A percentile compares a stretch with the other conserved stretches of the same genome.
Conservation (phyloP, 2,113 vertebrate species). For the Axis porcinus region DNA sequence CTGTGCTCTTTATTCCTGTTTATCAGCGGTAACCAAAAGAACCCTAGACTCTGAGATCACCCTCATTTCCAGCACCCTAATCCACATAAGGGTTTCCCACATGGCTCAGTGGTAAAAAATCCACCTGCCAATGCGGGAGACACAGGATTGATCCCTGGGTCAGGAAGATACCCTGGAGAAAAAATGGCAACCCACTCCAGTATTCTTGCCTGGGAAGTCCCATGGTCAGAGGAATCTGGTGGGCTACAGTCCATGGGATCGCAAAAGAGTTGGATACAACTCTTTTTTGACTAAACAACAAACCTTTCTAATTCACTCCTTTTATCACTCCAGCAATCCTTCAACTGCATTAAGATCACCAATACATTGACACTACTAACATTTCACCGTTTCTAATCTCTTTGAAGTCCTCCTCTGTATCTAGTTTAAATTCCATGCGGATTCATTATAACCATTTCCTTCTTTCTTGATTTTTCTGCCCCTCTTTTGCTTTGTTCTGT, state of each 20-base stretch:
- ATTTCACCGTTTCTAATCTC: background rate
- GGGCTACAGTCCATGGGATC: background rate
- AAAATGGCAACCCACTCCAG: background rate
- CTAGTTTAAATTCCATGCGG: background rate
- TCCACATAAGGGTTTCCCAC: background rate
- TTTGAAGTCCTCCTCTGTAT: background rate
- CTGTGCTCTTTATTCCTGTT: background rate
- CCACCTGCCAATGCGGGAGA: background rate
- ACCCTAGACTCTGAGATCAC: background rate
- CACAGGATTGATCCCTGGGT: background rate
- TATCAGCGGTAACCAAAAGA: background rate
- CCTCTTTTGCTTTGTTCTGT: background rate
- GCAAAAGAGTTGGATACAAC: background rate
- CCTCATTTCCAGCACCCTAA: constrained; percentile 1
- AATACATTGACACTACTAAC: background rate
- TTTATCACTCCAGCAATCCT: constrained; percentile 2
- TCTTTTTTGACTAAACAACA: background rate
- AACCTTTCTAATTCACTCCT: background rate
- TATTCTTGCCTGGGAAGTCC: background rate
- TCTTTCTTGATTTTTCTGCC: background rate
- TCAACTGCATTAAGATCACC: background rate
- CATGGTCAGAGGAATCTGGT: background rate
- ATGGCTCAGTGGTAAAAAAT: background rate
- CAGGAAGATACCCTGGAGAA: background rate
- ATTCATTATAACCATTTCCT: background rate